phyloP scores from a whole-genome alignment of 2,888 invertebrate genomes.

The Dysmachus trigonus region DNA sequence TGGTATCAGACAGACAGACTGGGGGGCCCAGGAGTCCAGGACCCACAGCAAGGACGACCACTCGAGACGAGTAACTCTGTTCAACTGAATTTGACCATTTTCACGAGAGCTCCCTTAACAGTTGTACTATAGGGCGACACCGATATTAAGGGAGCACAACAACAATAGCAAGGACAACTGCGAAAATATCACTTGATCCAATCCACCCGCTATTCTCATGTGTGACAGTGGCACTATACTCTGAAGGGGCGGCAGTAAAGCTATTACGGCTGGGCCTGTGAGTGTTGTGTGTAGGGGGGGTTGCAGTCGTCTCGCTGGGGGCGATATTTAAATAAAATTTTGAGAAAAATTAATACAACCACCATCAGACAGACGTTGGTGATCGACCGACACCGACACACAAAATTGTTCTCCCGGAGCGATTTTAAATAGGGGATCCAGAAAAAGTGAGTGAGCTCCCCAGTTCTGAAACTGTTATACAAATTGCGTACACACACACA shows the following conservation, averaged over 20 bases:
- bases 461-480: constrained; percentile 21
- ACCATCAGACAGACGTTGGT: neutral
- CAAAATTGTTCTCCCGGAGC: neutral
- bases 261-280: constrained; percentile 16
- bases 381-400: neutral
- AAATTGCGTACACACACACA: neutral
- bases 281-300: constrained; percentile 23
- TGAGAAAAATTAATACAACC: constrained; percentile 40
- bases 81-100: constrained; percentile 54
- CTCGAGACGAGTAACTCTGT: constrained; percentile 54
- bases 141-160: constrained; percentile 27
- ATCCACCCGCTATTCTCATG: constrained; percentile 44
- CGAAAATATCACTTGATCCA: constrained; percentile 50
- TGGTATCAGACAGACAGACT: neutral
- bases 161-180: constrained; percentile 50
- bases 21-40: neutral
- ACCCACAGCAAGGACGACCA: constrained; percentile 52
- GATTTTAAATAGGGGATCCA: neutral
- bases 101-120: constrained; percentile 52
- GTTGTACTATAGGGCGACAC: constrained; percentile 41
- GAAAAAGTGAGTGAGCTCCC: neutral
- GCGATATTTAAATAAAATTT: constrained; percentile 39
- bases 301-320: constrained; percentile 4
- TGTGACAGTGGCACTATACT: constrained; percentile 39
- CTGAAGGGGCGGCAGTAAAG: constrained; percentile 35